Conservation (phyloP, 1,140 invertebrate species). For the Callitettix versicolor region DNA sequence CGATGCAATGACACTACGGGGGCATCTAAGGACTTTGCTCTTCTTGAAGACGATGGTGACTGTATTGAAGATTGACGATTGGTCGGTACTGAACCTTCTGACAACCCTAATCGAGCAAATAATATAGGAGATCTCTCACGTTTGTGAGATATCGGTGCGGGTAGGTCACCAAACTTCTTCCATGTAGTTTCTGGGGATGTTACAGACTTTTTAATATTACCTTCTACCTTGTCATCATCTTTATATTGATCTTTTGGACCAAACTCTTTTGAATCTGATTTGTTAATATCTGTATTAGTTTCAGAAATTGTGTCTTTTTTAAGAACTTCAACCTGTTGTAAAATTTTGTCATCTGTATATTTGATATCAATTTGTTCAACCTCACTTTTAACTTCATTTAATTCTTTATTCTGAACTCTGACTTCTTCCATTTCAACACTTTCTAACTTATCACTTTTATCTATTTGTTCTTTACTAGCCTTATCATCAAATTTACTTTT, state of each 20-base stretch:
- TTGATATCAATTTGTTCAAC: too few species aligned
- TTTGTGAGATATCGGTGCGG: constrained; percentile 23
- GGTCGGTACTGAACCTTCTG: constrained; percentile 64
- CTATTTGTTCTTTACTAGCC: constrained; percentile 7
- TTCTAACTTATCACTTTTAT: neutral
- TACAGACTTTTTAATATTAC: constrained; percentile 27
- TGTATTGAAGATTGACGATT: constrained; percentile 61
- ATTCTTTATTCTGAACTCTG: neutral
- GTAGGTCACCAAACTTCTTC: constrained; percentile 33
- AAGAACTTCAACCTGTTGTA: constrained; percentile 1
- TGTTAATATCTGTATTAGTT: neutral
- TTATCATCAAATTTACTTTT: constrained; percentile 13
- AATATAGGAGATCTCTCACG: constrained; percentile 60
- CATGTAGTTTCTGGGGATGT: constrained; percentile 48
- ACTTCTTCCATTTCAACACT: neutral
- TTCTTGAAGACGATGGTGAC: constrained; percentile 57
- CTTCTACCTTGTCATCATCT: constrained; percentile 22
- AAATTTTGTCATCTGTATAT: neutral
- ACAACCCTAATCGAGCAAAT: constrained; percentile 67
- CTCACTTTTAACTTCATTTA: too few species aligned
- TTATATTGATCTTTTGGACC: neutral
- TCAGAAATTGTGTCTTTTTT: constrained; percentile 8
- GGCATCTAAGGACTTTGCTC: constrained; percentile 71
- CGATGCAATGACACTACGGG: constrained; percentile 66
- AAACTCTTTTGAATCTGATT: neutral